A percentile compares a stretch with the other conserved stretches of the same genome.
These are phyloP conservation scores for Sycophaga agraensis DNA, from an alignment of 1,140 invertebrate genomes.

Conservation along the genomic window DNA sequence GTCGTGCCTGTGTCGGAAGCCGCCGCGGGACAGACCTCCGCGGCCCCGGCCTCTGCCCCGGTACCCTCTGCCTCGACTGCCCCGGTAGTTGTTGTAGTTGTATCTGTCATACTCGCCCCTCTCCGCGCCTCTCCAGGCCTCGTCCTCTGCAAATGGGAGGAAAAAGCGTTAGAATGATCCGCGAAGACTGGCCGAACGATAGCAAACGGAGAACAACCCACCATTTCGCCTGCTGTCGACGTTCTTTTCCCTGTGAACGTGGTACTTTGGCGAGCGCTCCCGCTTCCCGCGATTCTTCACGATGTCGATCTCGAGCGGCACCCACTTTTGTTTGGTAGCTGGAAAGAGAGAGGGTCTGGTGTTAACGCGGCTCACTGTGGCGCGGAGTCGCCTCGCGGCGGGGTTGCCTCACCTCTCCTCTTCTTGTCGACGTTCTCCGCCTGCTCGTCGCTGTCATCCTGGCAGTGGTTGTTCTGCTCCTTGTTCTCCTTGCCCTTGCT, in stretches of 20 bases:
- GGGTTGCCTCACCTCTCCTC: constrained; percentile 61
- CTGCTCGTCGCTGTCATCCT: constrained; percentile 51
- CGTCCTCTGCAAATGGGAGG: constrained; percentile 38
- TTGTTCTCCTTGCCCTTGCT: constrained; percentile 52
- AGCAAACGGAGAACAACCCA: constrained; percentile 26
- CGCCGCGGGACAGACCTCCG: constrained; percentile 36
- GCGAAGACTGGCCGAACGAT: too few species aligned
- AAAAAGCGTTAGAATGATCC: background rate
- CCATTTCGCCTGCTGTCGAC: constrained; percentile 38
- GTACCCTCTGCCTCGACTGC: constrained; percentile 40
- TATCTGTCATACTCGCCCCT: constrained; percentile 50
- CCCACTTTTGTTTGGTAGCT: constrained; percentile 75
- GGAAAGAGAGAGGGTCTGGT: constrained; percentile 21
- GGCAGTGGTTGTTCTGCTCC: constrained; percentile 51
- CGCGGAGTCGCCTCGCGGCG: too few species aligned
- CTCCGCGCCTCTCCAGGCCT: constrained; percentile 48
- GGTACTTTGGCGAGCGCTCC: constrained; percentile 52
- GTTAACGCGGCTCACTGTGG: too few species aligned
- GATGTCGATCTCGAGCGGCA: constrained; percentile 72
- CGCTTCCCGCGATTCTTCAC: constrained; percentile 56
- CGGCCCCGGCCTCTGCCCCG: constrained; percentile 45
- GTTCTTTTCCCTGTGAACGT: constrained; percentile 50
- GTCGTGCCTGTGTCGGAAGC: constrained; percentile 51
- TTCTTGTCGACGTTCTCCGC: constrained; percentile 52
- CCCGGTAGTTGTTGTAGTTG: constrained; percentile 42